Percentiles rank a stretch among this genome's conserved stretches.
These are phyloP conservation scores for Glomeris marginata DNA, from an alignment of 2,888 invertebrate species.

Conservation along the genomic window DNA sequence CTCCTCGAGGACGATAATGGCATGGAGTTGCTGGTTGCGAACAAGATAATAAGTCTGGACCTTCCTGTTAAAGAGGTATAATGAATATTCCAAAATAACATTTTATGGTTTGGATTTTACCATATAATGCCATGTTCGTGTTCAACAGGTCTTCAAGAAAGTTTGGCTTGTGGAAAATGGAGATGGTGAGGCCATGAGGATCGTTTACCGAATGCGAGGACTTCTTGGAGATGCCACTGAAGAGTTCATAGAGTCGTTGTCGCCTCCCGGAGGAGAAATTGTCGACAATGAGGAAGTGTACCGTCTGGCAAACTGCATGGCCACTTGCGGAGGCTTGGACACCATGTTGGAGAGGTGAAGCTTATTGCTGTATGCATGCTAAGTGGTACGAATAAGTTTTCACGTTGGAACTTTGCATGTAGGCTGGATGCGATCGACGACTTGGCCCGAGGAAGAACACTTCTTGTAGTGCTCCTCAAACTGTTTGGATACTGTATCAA, in stretches of 20 bases:
- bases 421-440: constrained; percentile 68
- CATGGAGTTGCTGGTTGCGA: constrained; percentile 93
- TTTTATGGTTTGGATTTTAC: background rate
- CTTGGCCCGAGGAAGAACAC: constrained; percentile 67
- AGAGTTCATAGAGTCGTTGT: constrained; percentile 91
- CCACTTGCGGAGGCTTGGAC: constrained; percentile 57
- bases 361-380: background rate
- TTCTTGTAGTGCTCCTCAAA: constrained; percentile 78
- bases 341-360: constrained; percentile 37
- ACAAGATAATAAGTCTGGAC: constrained; percentile 95
- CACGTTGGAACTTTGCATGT: constrained; percentile 1
- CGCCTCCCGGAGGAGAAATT: constrained; percentile 63
- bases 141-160: constrained; percentile 45
- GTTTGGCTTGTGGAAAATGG: constrained; percentile 68
- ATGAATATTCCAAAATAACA: background rate
- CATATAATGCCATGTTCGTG: constrained; percentile 11
- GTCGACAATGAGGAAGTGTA: constrained; percentile 92
- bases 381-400: background rate
- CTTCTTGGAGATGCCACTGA: constrained; percentile 96
- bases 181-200: constrained; percentile 89
- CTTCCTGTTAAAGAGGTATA: constrained; percentile 75
- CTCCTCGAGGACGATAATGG: constrained; percentile 95
- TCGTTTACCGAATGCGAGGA: constrained; percentile 95
- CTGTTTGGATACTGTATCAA: constrained; percentile 80
- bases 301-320: constrained; percentile 71